A percentile compares a stretch with the other conserved stretches of the same genome.
These are phyloP conservation scores for Mechanitis messenoides DNA, from an alignment of 2,888 invertebrate species.

Conservation along the genomic window DNA sequence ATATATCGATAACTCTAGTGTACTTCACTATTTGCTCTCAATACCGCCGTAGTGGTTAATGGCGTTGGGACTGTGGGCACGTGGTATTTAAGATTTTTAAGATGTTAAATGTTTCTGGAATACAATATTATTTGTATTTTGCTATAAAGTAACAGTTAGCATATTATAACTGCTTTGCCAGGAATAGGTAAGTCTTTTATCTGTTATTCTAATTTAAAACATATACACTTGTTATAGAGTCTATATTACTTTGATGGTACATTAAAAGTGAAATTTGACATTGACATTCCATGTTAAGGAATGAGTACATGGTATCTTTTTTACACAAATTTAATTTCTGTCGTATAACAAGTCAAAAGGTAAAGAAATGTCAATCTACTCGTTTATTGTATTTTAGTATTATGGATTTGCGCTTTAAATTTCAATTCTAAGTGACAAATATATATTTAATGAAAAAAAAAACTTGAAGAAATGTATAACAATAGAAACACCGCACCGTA, in stretches of 20 bases:
- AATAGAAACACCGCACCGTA: too few relatives aligned
- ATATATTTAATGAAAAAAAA: too few relatives aligned
- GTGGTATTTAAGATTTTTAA: slow-evolving; percentile 31
- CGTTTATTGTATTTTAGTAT: too few relatives aligned
- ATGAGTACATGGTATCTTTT: too few relatives aligned
- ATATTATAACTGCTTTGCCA: slow-evolving; percentile 9
- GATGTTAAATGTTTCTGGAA: slow-evolving; percentile 47
- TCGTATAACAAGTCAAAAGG: too few relatives aligned
- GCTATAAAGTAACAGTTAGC: slow-evolving; percentile 48
- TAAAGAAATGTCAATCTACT: too few relatives aligned
- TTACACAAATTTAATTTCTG: too few relatives aligned
- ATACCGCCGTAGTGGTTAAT: slow-evolving; percentile 27
- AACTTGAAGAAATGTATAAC: too few relatives aligned
- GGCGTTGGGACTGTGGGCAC: slow-evolving; percentile 34
- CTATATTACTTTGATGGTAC: background rate
- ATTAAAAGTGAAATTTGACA: background rate
- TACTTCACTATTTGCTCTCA: slow-evolving; percentile 37
- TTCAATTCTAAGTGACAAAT: too few relatives aligned
- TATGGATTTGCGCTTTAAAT: too few relatives aligned
- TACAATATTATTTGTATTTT: slow-evolving; percentile 54
- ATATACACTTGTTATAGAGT: background rate
- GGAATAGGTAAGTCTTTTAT: slow-evolving; percentile 28
- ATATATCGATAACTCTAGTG: slow-evolving; percentile 33
- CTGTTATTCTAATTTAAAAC: slow-evolving; percentile 11
- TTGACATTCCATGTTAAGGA: background rate